phyloP scores from a whole-genome alignment of 2,888 invertebrate genomes.

The Achlya flavicornis region DNA sequence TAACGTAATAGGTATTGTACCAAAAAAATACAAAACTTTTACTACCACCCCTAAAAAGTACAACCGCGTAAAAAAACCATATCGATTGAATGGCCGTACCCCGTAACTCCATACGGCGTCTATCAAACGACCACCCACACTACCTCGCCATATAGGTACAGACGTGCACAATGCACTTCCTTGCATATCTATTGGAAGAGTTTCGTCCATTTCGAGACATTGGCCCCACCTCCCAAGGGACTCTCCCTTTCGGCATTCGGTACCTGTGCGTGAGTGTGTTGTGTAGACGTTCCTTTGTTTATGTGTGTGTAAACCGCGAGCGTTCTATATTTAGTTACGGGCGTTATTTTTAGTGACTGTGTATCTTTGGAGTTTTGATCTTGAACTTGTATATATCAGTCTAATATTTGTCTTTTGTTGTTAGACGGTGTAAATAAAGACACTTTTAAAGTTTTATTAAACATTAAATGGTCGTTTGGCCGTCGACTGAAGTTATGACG shows the following conservation, averaged over 20 bases:
- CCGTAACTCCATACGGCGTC: slow-evolving; percentile 24
- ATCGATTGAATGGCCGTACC: slow-evolving; percentile 46
- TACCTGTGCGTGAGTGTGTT: slow-evolving; percentile 44
- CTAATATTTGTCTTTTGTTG: background rate
- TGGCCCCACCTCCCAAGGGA: slow-evolving; percentile 82
- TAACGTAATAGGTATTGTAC: no score
- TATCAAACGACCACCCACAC: slow-evolving; percentile 58
- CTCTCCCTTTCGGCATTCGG: slow-evolving; percentile 78
- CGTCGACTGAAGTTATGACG: no score
- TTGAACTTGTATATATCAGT: slow-evolving; percentile 55
- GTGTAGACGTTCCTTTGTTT: slow-evolving; percentile 38
- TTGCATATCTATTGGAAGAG: slow-evolving; percentile 78
- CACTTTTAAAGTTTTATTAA: no score
- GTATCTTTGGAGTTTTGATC: slow-evolving; percentile 54
- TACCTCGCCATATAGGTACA: slow-evolving; percentile 30
- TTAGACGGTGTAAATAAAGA: no score
- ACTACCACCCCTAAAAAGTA: slow-evolving; percentile 23
- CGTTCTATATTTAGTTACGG: slow-evolving; percentile 40
- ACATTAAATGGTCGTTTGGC: no score
- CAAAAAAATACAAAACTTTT: background rate
- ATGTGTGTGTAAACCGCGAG: slow-evolving; percentile 51
- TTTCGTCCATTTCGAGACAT: slow-evolving; percentile 78
- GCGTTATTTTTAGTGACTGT: slow-evolving; percentile 64
- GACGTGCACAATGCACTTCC: slow-evolving; percentile 72
- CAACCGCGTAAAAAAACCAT: slow-evolving; percentile 30